Evolutionary conservation across 2,888 invertebrate species (phyloP).

Genomic region (Smittia sp.): DNA sequence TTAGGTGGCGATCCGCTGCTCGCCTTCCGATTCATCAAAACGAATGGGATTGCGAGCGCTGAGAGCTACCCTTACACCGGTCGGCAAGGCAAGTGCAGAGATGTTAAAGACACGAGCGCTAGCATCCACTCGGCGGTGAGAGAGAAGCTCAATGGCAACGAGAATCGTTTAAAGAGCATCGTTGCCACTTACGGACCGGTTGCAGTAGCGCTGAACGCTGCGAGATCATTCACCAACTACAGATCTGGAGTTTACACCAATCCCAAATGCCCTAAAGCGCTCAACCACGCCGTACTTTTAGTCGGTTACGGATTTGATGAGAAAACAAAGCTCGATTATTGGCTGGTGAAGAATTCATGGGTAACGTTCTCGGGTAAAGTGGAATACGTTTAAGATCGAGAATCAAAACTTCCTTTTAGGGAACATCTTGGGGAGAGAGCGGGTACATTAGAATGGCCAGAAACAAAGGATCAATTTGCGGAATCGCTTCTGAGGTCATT

Average conservation of each 20-base stretch:
- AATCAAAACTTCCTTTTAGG: background rate
- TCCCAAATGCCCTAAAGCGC: slow-evolving; percentile 13
- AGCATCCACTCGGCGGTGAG: background rate
- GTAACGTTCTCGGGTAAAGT: background rate
- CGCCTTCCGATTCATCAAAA: background rate
- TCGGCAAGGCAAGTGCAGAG: background rate
- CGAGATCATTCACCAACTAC: slow-evolving; percentile 12
- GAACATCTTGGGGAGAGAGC: slow-evolving; percentile 19
- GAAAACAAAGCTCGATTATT: slow-evolving; percentile 2
- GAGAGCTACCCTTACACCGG: background rate
- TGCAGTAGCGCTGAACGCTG: slow-evolving; percentile 7
- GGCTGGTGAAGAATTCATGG: slow-evolving; percentile 31
- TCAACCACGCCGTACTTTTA: slow-evolving; percentile 8
- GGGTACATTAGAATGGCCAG: slow-evolving; percentile 14
- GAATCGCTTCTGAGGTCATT: slow-evolving; percentile 19
- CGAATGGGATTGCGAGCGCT: background rate
- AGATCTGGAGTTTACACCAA: slow-evolving; percentile 28
- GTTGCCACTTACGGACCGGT: slow-evolving; percentile 21
- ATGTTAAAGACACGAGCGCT: background rate
- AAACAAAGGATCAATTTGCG: slow-evolving; percentile 16
- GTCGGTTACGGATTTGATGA: slow-evolving; percentile 25
- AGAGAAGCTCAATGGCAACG: slow-evolving; percentile 19
- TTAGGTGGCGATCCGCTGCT: background rate
- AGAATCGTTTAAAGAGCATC: slow-evolving; percentile 23
- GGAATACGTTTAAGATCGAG: background rate